These are phyloP conservation scores for Phasianus colchicus DNA, from an alignment of 2,113 vertebrate species.

Conservation along the genomic window DNA sequence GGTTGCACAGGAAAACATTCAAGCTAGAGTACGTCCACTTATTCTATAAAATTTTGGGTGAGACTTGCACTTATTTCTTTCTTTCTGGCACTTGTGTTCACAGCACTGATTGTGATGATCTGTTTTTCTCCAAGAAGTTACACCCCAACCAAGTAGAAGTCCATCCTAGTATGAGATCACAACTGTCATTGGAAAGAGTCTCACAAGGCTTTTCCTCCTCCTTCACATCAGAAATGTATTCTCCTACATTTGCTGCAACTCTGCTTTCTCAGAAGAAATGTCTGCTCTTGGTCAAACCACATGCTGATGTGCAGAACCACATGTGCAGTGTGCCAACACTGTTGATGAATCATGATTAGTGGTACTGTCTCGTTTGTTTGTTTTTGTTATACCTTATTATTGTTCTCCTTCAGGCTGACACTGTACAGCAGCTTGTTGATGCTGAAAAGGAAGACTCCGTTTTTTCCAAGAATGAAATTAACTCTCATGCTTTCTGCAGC, in stretches of 20 bases:
- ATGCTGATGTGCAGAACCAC: neutral
- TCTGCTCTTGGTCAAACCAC: neutral
- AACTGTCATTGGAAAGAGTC: fast-evolving
- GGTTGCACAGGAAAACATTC: too few relatives aligned
- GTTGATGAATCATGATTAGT: neutral
- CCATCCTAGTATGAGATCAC: fast-evolving
- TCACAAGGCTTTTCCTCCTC: neutral
- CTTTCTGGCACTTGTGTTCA: neutral
- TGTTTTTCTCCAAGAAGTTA: neutral
- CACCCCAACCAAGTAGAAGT: neutral
- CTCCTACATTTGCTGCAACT: neutral
- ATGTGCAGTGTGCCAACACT: neutral
- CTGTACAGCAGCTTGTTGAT: neutral
- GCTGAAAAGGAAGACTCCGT: neutral
- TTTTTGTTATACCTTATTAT: neutral
- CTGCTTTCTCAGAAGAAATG: neutral
- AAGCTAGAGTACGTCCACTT: neutral
- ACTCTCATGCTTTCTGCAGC: neutral
- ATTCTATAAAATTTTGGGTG: neutral
- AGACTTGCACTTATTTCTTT: neutral
- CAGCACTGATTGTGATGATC: neutral
- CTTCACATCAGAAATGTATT: neutral
- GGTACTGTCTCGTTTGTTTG: too few relatives aligned
- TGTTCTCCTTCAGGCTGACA: neutral
- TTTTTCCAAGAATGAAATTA: neutral